phyloP scores from a whole-genome alignment of 2,888 invertebrate species.

The Tenodera sinensis region DNA sequence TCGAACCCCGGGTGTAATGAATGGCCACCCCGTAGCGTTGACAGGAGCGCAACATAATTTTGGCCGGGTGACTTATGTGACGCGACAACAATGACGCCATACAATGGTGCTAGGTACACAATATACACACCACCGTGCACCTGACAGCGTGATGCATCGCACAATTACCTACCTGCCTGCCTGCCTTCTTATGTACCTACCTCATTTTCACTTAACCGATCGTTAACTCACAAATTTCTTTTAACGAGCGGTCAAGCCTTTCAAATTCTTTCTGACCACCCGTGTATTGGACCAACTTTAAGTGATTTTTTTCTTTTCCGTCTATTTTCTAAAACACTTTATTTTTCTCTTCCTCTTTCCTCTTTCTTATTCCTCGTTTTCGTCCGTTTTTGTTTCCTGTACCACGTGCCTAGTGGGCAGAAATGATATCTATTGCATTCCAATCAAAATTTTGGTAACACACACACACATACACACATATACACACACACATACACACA shows the following conservation, averaged over 20 bases:
- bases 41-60: slow-evolving; percentile 17
- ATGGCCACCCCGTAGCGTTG: not conserved
- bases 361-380: not conserved
- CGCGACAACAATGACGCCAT: slow-evolving; percentile 1
- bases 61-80: slow-evolving; percentile 16
- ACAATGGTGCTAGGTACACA: slow-evolving; percentile 21
- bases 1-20: not conserved
- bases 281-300: not conserved
- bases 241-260: not conserved
- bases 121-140: slow-evolving; percentile 24
- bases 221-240: not conserved
- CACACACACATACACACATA: too few relatives aligned
- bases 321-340: not conserved
- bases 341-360: too few relatives aligned
- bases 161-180: not conserved
- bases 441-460: too few relatives aligned
- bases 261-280: not conserved
- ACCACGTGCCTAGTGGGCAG: too few relatives aligned
- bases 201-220: not conserved
- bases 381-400: too few relatives aligned
- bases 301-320: not conserved
- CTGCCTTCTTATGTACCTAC: too few relatives aligned
- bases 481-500: too few relatives aligned
- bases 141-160: slow-evolving; percentile 28
- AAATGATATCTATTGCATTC: too few relatives aligned